Evolutionary conservation across 2,113 vertebrate species (phyloP), one percentile per base, ranked within the genome.

Genomic region (Sorex fumeus): DNA sequence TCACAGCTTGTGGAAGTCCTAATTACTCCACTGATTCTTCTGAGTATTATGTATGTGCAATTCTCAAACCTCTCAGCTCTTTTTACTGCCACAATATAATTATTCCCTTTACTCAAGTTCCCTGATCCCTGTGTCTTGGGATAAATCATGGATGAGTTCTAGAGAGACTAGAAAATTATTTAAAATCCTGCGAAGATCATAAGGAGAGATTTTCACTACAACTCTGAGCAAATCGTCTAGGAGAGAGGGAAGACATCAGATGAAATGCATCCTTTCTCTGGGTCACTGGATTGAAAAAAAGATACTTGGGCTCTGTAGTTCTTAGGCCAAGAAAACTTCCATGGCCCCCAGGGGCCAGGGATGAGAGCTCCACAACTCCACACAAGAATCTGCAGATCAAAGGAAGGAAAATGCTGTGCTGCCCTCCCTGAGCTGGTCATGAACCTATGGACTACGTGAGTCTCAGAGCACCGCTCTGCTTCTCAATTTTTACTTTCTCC

Each of bases 81-180:
- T 13, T 75, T 36, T 62, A 12, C n/a, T 43, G 3, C 86, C 45
- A 84, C 12, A 53, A 43, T 67, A n/a, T 93, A 87, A 93, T 91
- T 94, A 71, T 1, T 77, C 67, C 82, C 77, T 60, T 7, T 60
- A 21, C 57, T 19, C 57, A 19, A 27, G 23, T 8, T 1, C 87
- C 21, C n/a, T 66, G 60, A 4, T 88, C 78, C 36, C 27, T 40
- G 34, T 74, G 34, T 80, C 43, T 69, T 30, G 32, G 19, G 18
- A 60, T 60, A 71, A 8, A 71, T 8, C 16, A 2, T 34, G 69
- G 6, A 21, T 71, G 32, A 34, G 69, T 18, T 71, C 32, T 34
- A 36, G 18, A 71, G 69, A 32, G 32, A 36, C 32, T 19, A 71
- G 8, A 21, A 71, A 32, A 71, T 71, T 3, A 34, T 36, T 36